phyloP scores from a whole-genome alignment of 53 echinoderm and acorn worm species.

The Stichopus horrens region DNA sequence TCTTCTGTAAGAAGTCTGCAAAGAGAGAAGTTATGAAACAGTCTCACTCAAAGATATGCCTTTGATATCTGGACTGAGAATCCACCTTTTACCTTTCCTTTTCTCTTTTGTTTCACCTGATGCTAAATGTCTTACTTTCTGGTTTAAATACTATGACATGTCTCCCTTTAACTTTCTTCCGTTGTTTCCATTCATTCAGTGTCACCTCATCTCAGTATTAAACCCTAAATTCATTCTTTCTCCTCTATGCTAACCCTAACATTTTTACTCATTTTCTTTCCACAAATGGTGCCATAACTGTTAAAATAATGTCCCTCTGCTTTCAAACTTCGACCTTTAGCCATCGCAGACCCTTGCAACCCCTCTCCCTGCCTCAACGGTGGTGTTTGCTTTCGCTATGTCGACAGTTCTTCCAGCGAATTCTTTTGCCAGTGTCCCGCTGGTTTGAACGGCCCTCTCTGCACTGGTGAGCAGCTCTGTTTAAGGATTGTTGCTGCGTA shows the following conservation, averaged over 20 bases:
- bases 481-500: not conserved
- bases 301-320: not conserved
- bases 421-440: conserved; percentile 22
- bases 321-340: not conserved
- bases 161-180: not conserved
- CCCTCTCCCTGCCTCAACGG: conserved; percentile 28
- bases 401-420: not conserved
- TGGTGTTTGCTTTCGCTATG: conserved; percentile 7
- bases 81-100: too few species aligned
- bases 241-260: not conserved
- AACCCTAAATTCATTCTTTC: not conserved
- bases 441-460: conserved; percentile 9
- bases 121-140: too few species aligned
- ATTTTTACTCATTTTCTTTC: not conserved
- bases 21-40: too few species aligned
- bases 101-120: too few species aligned
- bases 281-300: not conserved
- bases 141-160: too few species aligned
- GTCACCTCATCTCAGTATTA: not conserved
- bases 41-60: too few species aligned
- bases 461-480: conserved; percentile 4
- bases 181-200: not conserved
- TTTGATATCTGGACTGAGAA: too few species aligned
- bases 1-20: too few species aligned
- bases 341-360: conserved; percentile 11